phyloP scores from a whole-genome alignment of 64 coral and sea anemone species.

The Dendrophyllia cribrosa region DNA sequence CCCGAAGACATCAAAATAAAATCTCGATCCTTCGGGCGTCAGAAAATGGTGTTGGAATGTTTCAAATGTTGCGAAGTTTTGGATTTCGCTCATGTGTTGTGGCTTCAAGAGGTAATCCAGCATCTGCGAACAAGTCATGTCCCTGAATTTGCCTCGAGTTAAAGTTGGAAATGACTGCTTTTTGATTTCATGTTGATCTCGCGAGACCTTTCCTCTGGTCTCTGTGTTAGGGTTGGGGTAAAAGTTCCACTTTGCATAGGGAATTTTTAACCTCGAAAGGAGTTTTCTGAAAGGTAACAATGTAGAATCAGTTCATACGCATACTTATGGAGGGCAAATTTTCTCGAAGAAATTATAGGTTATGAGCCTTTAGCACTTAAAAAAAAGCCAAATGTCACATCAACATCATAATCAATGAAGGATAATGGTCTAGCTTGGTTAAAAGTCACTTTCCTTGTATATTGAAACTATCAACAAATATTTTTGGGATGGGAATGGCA shows the following conservation, averaged over 20 bases:
- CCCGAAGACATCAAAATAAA: conserved; percentile 26
- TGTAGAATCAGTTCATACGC: neutral
- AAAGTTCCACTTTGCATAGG: conserved; percentile 19
- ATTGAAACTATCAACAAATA: too few species aligned
- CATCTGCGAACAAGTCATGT: conserved; percentile 27
- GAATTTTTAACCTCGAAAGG: conserved; percentile 17
- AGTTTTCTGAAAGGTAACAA: conserved; percentile 1
- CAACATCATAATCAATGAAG: too few species aligned
- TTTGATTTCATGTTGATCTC: conserved; percentile 42
- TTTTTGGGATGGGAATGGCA: too few species aligned
- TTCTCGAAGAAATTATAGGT: too few species aligned
- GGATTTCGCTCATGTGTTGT: neutral
- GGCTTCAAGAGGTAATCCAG: conserved; percentile 9
- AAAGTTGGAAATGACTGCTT: neutral
- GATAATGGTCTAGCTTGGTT: too few species aligned
- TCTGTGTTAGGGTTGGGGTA: conserved; percentile 32
- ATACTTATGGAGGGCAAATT: too few species aligned
- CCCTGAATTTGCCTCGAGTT: conserved; percentile 16
- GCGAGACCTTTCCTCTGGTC: neutral
- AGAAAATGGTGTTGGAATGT: conserved; percentile 40
- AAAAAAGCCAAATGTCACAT: too few species aligned
- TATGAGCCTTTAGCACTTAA: too few species aligned
- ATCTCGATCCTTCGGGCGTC: conserved; percentile 18
- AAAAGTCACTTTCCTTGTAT: too few species aligned
- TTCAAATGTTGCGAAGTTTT: conserved; percentile 39